phyloP scores from a whole-genome alignment of 2,797 vertebrate species.

The Sebastes alutus region DNA sequence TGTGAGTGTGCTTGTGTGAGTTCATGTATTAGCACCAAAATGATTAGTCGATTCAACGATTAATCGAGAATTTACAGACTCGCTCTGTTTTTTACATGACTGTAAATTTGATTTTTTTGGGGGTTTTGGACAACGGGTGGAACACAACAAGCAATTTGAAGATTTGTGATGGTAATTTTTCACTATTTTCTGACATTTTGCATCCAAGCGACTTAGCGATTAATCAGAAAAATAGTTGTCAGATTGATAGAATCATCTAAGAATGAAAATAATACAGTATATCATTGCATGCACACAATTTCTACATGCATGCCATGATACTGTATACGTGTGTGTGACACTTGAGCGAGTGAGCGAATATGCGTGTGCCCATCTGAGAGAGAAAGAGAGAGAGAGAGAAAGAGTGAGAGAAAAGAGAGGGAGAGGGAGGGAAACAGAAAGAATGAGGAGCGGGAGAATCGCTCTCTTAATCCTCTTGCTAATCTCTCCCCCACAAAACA shows the following conservation, averaged over 20 bases:
- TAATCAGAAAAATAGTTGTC: not conserved
- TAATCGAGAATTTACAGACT: not conserved
- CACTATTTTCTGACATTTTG: not conserved
- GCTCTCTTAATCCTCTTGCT: constrained; percentile 82
- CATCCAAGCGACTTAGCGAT: not conserved
- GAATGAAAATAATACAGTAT: not conserved
- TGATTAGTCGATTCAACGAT: not conserved
- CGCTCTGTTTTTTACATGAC: not conserved
- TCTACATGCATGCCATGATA: not conserved
- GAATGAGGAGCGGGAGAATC: constrained; percentile 71
- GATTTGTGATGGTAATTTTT: not conserved
- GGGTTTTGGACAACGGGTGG: not conserved
- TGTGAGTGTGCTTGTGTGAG: not conserved
- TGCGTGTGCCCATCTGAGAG: constrained; percentile 24
- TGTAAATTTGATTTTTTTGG: not conserved
- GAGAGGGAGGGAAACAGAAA: constrained; percentile 40
- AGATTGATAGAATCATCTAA: not conserved
- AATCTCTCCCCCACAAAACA: constrained; percentile 83
- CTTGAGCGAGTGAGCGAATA: constrained; percentile 17
- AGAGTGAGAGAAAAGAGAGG: not conserved
- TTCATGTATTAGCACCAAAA: not conserved
- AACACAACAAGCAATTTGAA: not conserved
- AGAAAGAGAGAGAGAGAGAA: not conserved
- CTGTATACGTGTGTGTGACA: not conserved
- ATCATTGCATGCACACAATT: not conserved